phyloP scores from a whole-genome alignment of 2,113 vertebrate species.

The Isichthys henryi region DNA sequence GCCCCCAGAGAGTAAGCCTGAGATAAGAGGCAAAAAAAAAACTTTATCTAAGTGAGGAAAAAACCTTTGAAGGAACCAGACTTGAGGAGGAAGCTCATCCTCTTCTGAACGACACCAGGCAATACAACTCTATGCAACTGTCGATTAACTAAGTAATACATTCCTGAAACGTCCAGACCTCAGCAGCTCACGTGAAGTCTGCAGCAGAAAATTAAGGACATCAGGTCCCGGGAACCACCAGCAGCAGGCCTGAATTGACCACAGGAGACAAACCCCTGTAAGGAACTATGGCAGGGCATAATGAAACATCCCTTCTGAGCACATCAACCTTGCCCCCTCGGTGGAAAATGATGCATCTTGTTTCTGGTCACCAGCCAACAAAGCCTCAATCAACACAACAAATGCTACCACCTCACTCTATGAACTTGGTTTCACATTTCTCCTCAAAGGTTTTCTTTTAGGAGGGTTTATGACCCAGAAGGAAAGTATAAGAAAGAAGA shows the following conservation, averaged over 20 bases:
- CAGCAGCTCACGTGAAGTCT: neutral
- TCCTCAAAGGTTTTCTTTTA: neutral
- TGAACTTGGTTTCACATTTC: neutral
- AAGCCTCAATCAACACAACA: neutral
- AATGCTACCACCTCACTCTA: neutral
- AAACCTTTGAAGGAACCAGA: neutral
- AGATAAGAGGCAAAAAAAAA: neutral
- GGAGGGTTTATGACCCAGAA: neutral
- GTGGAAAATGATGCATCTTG: neutral
- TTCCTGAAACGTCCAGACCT: neutral
- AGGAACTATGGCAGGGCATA: neutral
- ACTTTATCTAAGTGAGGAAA: neutral
- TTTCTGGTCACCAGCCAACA: neutral
- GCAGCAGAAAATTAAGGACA: neutral
- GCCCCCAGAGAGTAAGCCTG: neutral
- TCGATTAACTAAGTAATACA: constrained; percentile 24
- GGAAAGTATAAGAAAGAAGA: neutral
- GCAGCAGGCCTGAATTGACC: neutral
- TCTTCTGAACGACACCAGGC: neutral
- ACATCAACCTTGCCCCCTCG: neutral
- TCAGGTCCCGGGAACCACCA: neutral
- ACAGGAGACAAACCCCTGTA: neutral
- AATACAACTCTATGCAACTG: neutral
- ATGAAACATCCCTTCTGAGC: neutral
- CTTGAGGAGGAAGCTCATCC: neutral